phyloP scores from a whole-genome alignment of 2,797 vertebrate species.

The Petrocephalus sullivani region DNA sequence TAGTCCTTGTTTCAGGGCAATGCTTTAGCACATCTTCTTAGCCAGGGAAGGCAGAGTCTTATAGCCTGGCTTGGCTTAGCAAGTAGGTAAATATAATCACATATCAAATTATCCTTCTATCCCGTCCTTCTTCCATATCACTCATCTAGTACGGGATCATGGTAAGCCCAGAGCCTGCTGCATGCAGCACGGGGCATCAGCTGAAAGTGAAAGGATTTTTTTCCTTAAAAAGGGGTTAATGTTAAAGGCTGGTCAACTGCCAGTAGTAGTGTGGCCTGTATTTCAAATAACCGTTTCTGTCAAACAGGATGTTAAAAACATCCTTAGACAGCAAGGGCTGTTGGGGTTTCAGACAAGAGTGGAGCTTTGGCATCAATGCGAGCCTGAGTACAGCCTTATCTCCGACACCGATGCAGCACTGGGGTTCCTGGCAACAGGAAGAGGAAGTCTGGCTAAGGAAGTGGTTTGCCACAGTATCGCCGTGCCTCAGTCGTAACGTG shows the following conservation, averaged over 20 bases:
- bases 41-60: not conserved
- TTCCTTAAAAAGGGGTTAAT: not conserved
- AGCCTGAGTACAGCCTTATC: constrained; percentile 41
- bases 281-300: not conserved
- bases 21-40: not conserved
- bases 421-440: constrained; percentile 33
- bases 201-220: not conserved
- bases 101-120: not conserved
- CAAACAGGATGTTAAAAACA: not conserved
- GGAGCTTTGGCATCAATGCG: not conserved
- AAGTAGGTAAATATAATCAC: constrained; percentile 3
- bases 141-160: not conserved
- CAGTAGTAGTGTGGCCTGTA: not conserved
- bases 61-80: not conserved
- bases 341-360: not conserved
- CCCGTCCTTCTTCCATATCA: not conserved
- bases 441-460: constrained; percentile 63
- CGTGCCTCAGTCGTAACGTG: constrained; percentile 13
- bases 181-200: not conserved
- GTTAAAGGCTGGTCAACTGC: not conserved
- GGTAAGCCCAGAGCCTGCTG: not conserved
- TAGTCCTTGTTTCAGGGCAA: not conserved
- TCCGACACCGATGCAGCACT: constrained; percentile 24
- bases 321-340: not conserved
- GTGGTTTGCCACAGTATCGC: constrained; percentile 50